Conservation (phyloP, 1,140 invertebrate species). For the Goniozus legneri region DNA sequence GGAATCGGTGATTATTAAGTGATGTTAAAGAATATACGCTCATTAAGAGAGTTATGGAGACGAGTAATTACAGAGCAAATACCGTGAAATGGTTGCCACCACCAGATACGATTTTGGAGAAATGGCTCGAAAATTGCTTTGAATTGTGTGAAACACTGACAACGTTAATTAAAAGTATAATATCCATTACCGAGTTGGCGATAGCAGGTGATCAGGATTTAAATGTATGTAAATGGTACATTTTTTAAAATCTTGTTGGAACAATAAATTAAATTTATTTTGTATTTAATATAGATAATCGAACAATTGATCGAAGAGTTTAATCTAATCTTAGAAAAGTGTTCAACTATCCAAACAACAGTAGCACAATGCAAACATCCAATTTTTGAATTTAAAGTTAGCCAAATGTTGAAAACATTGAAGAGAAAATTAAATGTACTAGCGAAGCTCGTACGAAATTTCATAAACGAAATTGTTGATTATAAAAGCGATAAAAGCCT, state of each 20-base stretch:
- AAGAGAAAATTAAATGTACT: slow-evolving; percentile 31
- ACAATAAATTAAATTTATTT: not conserved
- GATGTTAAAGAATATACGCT: not conserved
- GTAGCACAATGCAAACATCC: slow-evolving; percentile 8
- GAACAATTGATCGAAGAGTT: slow-evolving; percentile 7
- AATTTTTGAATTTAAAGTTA: slow-evolving; percentile 33
- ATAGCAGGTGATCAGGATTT: not conserved
- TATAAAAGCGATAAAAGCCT: slow-evolving; percentile 25
- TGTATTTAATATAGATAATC: not conserved
- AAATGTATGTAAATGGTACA: not conserved
- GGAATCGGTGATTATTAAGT: too few relatives aligned
- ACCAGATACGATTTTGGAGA: slow-evolving; percentile 16
- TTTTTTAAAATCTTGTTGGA: not conserved
- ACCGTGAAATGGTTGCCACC: slow-evolving; percentile 34
- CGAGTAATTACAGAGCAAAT: slow-evolving; percentile 35
- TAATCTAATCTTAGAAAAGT: slow-evolving; percentile 16
- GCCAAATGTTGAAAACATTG: slow-evolving; percentile 21
- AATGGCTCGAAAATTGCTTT: slow-evolving; percentile 25
- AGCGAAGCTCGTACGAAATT: slow-evolving; percentile 23
- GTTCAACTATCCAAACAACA: slow-evolving; percentile 18
- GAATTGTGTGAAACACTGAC: slow-evolving; percentile 18
- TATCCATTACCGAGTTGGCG: slow-evolving; percentile 17
- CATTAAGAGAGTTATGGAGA: not conserved
- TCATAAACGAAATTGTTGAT: slow-evolving; percentile 30
- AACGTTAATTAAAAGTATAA: slow-evolving; percentile 21